These are phyloP conservation scores for Dyspetes luteomarginatus DNA, from an alignment of 2,888 invertebrate genomes.

Conservation along the genomic window DNA sequence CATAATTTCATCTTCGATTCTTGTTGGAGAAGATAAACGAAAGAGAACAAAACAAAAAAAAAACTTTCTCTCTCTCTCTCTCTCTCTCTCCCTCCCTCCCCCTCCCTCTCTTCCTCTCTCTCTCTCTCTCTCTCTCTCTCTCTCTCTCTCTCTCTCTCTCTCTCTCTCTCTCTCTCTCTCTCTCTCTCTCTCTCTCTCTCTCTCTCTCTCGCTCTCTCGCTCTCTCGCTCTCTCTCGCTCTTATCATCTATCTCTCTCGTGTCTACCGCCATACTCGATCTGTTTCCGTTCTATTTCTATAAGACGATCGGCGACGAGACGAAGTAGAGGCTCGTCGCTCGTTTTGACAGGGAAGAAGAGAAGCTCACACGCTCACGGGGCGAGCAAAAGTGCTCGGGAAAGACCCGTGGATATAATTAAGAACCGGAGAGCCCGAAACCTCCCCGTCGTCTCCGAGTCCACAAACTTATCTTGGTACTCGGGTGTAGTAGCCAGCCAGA, in stretches of 20 bases:
- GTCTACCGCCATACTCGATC: conserved; percentile 40
- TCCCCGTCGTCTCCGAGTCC: conserved; percentile 24
- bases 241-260: neutral
- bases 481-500: conserved; percentile 46
- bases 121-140: too few relatives aligned
- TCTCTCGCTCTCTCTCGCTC: conserved; percentile 34
- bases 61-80: too few relatives aligned
- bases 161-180: too few relatives aligned
- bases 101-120: too few relatives aligned
- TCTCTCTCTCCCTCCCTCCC: too few relatives aligned
- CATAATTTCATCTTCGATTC: too few relatives aligned
- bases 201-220: neutral
- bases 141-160: too few relatives aligned
- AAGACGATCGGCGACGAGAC: conserved; percentile 51
- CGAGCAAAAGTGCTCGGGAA: conserved; percentile 23
- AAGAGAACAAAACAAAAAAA: too few relatives aligned
- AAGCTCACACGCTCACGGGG: neutral
- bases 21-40: too few relatives aligned
- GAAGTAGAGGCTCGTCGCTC: neutral
- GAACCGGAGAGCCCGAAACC: too few relatives aligned
- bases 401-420: conserved; percentile 58
- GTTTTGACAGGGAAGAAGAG: conserved; percentile 53
- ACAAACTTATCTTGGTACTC: conserved; percentile 26
- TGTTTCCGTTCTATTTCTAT: conserved; percentile 68
- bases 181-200: too few relatives aligned